Percentiles rank a stretch among this genome's conserved stretches.
Conservation (phyloP, 2,113 vertebrate genomes). For the Heterotilapia buettikoferi region DNA sequence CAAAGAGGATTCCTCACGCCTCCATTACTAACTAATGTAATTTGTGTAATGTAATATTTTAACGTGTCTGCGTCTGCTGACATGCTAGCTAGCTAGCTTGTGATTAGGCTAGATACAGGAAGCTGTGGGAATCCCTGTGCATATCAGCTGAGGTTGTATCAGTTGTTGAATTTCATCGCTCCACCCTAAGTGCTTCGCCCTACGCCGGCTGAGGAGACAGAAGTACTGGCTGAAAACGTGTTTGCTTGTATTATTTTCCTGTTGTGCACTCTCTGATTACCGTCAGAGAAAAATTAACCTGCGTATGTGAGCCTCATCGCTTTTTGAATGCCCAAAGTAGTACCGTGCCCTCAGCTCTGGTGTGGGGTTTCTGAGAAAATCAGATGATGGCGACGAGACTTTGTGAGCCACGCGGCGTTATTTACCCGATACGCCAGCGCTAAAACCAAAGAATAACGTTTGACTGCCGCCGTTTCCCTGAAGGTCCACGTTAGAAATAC, state of each 20-base stretch:
- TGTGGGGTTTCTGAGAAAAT: background rate
- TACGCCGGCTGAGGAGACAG: background rate
- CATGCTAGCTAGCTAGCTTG: conserved; percentile 37
- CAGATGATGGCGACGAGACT: background rate
- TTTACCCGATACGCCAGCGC: background rate
- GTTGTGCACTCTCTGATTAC: conserved; percentile 8
- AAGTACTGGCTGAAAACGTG: background rate
- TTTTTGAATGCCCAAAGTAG: background rate
- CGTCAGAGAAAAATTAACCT: background rate
- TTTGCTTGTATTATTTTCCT: background rate
- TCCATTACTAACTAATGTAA: conserved; percentile 62
- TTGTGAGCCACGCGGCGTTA: background rate
- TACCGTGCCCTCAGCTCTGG: background rate
- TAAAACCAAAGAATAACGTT: background rate
- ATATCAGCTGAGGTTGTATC: conserved; percentile 2
- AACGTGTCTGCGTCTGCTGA: conserved; percentile 47
- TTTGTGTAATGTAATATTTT: conserved; percentile 63
- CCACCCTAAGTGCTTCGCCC: background rate
- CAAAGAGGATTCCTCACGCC: conserved; percentile 54
- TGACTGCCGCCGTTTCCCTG: background rate
- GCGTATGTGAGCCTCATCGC: background rate
- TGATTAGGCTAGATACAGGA: conserved; percentile 55
- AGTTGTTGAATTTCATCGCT: conserved; percentile 10
- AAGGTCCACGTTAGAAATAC: background rate
- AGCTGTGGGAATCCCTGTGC: conserved; percentile 51